A percentile compares a stretch with the other conserved stretches of the same genome.
phyloP scores from a whole-genome alignment of 2,888 invertebrate species.

The Stenoptilia bipunctidactyla region DNA sequence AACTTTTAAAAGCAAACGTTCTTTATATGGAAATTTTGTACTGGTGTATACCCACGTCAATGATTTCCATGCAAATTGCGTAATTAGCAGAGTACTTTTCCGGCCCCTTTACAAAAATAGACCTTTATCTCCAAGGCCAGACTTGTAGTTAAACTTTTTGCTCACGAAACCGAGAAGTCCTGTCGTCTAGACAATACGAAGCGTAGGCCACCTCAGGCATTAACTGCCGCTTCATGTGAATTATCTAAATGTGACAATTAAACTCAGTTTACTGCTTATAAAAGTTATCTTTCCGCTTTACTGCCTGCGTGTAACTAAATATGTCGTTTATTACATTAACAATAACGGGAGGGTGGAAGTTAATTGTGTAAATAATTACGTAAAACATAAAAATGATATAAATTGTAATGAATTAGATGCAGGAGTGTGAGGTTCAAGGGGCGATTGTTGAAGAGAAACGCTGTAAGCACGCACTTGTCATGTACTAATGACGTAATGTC shows the following conservation, averaged over 20 bases:
- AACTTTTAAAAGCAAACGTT: too few relatives aligned
- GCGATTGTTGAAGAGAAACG: neutral
- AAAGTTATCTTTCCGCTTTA: constrained; percentile 32
- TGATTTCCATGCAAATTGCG: too few relatives aligned
- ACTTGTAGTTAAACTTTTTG: too few relatives aligned
- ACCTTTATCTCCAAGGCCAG: too few relatives aligned
- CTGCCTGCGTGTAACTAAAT: constrained; percentile 41
- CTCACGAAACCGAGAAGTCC: neutral
- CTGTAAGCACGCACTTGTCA: neutral
- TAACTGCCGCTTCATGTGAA: constrained; percentile 1
- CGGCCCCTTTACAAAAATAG: too few relatives aligned
- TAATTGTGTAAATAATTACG: constrained; percentile 59
- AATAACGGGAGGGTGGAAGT: constrained; percentile 37
- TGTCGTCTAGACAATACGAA: neutral
- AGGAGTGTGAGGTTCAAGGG: neutral
- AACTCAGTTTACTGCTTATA: constrained; percentile 22
- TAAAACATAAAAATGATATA: constrained; percentile 18
- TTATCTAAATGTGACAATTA: constrained; percentile 20
- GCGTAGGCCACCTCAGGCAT: neutral
- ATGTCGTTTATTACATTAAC: constrained; percentile 43
- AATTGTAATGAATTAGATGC: neutral
- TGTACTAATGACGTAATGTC: neutral
- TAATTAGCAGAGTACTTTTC: too few relatives aligned
- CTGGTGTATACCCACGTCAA: too few relatives aligned
- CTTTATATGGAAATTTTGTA: too few relatives aligned